phyloP scores from a whole-genome alignment of 2,888 invertebrate species.

The Trissoscelio sp. region DNA sequence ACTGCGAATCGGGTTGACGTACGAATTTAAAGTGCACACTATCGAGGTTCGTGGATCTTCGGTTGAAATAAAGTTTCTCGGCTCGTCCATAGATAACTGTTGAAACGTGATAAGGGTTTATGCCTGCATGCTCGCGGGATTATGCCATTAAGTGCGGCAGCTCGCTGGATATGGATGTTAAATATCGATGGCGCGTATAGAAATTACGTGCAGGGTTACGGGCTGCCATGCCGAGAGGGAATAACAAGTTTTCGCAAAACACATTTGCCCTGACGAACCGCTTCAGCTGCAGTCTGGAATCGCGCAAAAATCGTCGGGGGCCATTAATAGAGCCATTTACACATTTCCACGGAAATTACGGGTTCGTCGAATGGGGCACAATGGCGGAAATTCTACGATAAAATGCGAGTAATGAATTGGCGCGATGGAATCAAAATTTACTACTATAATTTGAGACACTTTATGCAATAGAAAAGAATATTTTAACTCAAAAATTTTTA shows the following conservation, averaged over 20 bases:
- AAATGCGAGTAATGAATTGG: constrained; percentile 3
- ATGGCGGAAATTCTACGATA: constrained; percentile 10
- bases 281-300: constrained; percentile 14
- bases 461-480: too few relatives aligned
- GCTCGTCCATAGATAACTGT: constrained; percentile 63
- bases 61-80: constrained; percentile 51
- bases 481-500: too few relatives aligned
- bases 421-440: constrained; percentile 3
- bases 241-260: constrained; percentile 46
- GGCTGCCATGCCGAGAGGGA: constrained; percentile 37
- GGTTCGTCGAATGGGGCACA: constrained; percentile 18
- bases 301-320: constrained; percentile 14
- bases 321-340: constrained; percentile 55
- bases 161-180: constrained; percentile 75
- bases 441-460: not conserved
- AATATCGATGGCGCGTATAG: constrained; percentile 70
- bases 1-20: constrained; percentile 44
- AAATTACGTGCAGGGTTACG: constrained; percentile 66
- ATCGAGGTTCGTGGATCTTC: constrained; percentile 63
- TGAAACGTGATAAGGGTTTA: constrained; percentile 68
- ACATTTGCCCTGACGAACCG: constrained; percentile 8
- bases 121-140: constrained; percentile 71
- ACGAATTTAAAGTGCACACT: constrained; percentile 48
- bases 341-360: constrained; percentile 31
- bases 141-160: constrained; percentile 74